Base-by-base conservation (phyloP, 2,797 vertebrate genomes). In the Thamnophis elegans region DNA sequence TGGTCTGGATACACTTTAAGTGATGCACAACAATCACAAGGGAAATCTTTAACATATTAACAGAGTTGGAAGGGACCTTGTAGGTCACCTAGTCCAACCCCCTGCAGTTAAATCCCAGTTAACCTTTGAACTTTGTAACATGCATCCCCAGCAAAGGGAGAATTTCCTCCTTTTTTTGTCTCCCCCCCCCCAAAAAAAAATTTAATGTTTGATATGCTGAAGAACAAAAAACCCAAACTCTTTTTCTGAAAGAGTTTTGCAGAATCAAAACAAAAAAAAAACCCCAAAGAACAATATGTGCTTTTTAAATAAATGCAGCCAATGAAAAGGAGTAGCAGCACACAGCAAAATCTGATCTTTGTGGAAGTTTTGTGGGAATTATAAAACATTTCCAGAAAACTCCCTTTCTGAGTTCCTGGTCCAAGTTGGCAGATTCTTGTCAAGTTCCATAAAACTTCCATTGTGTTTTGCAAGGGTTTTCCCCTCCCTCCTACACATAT, bases 401-500 rank as follows among this genome's bases (percentile, higher is more conserved):
- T 20, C 73, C 73, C 16, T 18, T 12, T 62, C 68, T 10, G 36
- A 78, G 73, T 82, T 82, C 73, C 73, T 82, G 36, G 3, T 22
- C 3, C 3, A 42, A 42, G 18, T 1, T 9, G 68, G 32, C 68
- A 10, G 18, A 22, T 78, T 78, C 36, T 82, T 7, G 3, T 82
- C 73, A 82, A 47, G 36, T 82, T 82, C 20, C 73, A 11, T 47
- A 47, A 22, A 82, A 25, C 36, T 47, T 47, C 36, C 73, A 47
- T 42, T 82, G 73, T 82, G 20, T 22, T 11, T 25, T 47, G 73
- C 73, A 42, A 47, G 4, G 26, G 26, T 62, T 62, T 60, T 11
- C 9, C 3, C 9, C 20, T 16, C 18, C 16, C 2, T 0, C 10
- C 3, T 3, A 11, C 0, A 2, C 0, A 51, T 51, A 7, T 7